These are phyloP conservation scores for Apodemus agrarius DNA, from an alignment of 2,797 vertebrate genomes.

Conservation along the genomic window DNA sequence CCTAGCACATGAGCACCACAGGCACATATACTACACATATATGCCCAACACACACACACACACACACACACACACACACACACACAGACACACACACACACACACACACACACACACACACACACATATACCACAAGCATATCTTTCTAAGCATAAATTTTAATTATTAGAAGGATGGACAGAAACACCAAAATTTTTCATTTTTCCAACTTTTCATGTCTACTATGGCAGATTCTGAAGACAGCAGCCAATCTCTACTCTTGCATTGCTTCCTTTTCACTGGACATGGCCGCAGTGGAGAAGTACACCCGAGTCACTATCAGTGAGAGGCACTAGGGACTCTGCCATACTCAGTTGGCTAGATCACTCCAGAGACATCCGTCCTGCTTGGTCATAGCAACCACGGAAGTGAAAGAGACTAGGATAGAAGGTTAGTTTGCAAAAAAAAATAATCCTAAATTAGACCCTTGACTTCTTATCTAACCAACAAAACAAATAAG, in stretches of 20 bases:
- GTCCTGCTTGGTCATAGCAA: not conserved
- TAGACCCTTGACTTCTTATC: not conserved
- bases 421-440: not conserved
- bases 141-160: not conserved
- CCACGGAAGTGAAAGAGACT: not conserved
- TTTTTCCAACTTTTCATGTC: not conserved
- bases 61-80: no score
- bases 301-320: not conserved
- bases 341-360: not conserved
- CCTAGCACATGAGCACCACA: not conserved
- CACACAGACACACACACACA: not conserved
- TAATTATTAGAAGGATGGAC: not conserved
- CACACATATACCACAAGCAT: not conserved
- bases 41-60: not conserved
- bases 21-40: not conserved
- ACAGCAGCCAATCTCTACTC: not conserved
- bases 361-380: not conserved
- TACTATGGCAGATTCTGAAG: not conserved
- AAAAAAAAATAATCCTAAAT: constrained; percentile 14
- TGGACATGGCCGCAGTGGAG: not conserved
- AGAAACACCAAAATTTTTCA: not conserved
- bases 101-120: no score
- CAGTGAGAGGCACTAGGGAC: not conserved
- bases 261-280: not conserved
- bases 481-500: not conserved